Evolutionary conservation across 1,140 invertebrate genomes (phyloP).

Genomic region (Drosophila melanogaster): DNA sequence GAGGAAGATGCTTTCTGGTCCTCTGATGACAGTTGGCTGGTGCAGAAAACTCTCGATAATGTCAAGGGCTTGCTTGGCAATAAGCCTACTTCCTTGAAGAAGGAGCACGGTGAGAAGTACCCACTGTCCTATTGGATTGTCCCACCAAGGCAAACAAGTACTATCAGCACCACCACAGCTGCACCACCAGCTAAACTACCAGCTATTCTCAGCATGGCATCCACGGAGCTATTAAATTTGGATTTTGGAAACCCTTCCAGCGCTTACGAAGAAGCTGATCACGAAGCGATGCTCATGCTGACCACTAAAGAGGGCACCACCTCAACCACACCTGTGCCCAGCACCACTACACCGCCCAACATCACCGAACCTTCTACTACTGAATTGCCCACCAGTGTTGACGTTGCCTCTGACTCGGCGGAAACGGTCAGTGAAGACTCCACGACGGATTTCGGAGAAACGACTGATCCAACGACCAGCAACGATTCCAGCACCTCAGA

Average conservation of each 20-base stretch:
- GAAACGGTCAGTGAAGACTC: constrained; percentile 5
- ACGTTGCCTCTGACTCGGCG: neutral
- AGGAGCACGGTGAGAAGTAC: constrained; percentile 26
- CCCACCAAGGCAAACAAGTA: neutral
- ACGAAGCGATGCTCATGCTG: constrained; percentile 22
- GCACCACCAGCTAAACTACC: neutral
- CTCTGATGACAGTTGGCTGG: constrained; percentile 57
- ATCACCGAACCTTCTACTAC: constrained; percentile 3
- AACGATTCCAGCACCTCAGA: neutral
- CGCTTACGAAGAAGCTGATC: constrained; percentile 23
- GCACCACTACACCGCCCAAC: constrained; percentile 10
- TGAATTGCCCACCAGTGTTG: neutral
- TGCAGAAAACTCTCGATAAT: constrained; percentile 32
- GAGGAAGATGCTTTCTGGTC: constrained; percentile 28
- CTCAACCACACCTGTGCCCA: constrained; percentile 13
- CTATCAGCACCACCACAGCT: neutral
- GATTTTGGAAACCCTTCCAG: constrained; percentile 12
- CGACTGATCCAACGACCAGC: neutral
- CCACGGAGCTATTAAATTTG: constrained; percentile 24
- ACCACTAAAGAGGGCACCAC: constrained; percentile 1
- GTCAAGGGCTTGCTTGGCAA: constrained; percentile 42
- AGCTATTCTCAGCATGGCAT: constrained; percentile 3
- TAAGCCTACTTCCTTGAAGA: constrained; percentile 33
- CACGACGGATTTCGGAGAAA: neutral
- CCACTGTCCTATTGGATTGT: neutral